A percentile compares a stretch with the other conserved stretches of the same genome.
These are phyloP conservation scores for Dromococcyx pavoninus DNA, from an alignment of 2,797 vertebrate genomes.

Conservation along the genomic window DNA sequence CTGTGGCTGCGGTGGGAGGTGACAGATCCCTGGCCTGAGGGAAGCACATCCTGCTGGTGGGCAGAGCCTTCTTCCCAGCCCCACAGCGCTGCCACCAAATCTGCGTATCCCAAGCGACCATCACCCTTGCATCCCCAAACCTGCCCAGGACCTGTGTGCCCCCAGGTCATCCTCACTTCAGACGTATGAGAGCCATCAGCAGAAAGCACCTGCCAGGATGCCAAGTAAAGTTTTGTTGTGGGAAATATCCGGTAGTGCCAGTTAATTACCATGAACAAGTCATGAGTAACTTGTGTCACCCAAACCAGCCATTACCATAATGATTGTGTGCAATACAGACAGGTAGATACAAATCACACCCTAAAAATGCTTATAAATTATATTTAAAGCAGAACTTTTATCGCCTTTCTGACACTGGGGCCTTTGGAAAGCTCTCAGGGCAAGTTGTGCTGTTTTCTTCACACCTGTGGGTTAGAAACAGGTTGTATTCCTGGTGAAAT, in stretches of 20 bases:
- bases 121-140: neutral
- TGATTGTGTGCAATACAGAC: neutral
- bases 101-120: neutral
- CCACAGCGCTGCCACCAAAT: neutral
- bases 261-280: neutral
- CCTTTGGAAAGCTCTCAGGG: neutral
- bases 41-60: rapidly evolving
- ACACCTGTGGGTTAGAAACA: rapidly evolving
- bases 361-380: neutral
- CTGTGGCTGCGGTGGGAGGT: neutral
- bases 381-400: neutral
- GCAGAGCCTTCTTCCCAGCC: neutral
- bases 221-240: neutral
- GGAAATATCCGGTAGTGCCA: neutral
- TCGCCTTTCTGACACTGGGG: neutral
- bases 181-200: neutral
- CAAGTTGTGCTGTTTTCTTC: neutral
- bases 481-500: neutral
- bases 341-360: neutral
- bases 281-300: neutral
- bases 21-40: neutral
- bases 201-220: rapidly evolving
- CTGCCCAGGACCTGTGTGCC: rapidly evolving
- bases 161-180: rapidly evolving
- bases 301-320: neutral